phyloP scores from a whole-genome alignment of 2,113 vertebrate species.

The Sceloporus tristichus region DNA sequence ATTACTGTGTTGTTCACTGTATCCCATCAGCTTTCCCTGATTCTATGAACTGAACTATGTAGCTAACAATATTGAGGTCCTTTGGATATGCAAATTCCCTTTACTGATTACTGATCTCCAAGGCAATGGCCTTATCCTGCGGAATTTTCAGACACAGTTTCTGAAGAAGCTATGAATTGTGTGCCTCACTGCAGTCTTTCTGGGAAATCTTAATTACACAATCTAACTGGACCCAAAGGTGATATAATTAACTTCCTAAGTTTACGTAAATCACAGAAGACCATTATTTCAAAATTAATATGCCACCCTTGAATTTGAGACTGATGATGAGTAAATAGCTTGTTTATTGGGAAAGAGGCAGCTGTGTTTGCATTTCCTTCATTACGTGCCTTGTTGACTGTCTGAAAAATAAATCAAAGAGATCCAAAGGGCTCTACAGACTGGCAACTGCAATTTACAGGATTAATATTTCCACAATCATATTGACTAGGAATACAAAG shows the following conservation, averaged over 20 bases:
- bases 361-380: not conserved
- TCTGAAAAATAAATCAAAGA: not conserved
- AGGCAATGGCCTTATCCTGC: not conserved
- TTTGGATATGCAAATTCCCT: not conserved
- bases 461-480: rapidly evolving
- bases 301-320: not conserved
- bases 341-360: not conserved
- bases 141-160: not conserved
- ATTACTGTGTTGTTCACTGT: not conserved
- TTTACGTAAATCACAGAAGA: not conserved
- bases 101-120: not conserved
- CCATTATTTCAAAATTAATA: not conserved
- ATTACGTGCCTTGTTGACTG: rapidly evolving
- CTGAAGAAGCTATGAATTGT: not conserved
- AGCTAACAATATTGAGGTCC: not conserved
- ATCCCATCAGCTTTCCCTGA: not conserved
- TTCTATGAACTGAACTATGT: not conserved
- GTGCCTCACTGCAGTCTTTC: rapidly evolving
- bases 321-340: not conserved
- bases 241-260: constrained; percentile 7
- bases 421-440: not conserved
- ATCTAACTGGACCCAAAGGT: not conserved
- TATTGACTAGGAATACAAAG: not conserved
- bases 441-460: rapidly evolving
- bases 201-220: not conserved